Conservation (phyloP, 2,888 invertebrate genomes). For the Salticus scenicus region DNA sequence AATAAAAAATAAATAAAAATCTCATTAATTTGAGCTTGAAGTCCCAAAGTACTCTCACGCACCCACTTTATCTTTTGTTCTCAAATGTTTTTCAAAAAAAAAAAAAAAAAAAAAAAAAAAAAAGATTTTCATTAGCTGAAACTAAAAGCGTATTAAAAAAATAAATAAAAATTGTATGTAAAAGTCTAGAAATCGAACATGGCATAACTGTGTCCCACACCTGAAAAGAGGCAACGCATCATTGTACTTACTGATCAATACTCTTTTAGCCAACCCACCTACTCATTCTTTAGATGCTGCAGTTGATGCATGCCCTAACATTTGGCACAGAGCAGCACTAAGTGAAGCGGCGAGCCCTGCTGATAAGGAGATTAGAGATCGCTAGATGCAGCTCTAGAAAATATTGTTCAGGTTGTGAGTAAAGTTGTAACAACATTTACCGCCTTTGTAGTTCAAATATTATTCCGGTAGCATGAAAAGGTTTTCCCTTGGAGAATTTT, state of each 20-base stretch:
- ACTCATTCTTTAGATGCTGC: conserved; percentile 40
- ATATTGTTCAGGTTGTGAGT: background rate
- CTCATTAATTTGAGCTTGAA: too few species aligned
- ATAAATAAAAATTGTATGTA: background rate
- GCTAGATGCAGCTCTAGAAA: background rate
- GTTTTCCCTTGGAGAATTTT: too few species aligned
- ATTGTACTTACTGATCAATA: conserved; percentile 48
- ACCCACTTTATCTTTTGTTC: too few species aligned
- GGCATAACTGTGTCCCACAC: conserved; percentile 10
- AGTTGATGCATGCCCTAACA: conserved; percentile 19
- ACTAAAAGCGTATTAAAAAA: background rate
- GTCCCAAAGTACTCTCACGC: too few species aligned
- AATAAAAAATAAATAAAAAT: too few species aligned
- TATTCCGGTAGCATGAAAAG: too few species aligned
- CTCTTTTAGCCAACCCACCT: conserved; percentile 31
- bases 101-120: background rate
- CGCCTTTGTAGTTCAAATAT: too few species aligned
- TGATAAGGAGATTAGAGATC: background rate
- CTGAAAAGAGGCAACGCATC: conserved; percentile 28
- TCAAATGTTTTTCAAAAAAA: too few species aligned
- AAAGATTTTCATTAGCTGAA: background rate
- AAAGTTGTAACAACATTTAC: background rate
- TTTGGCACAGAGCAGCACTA: background rate
- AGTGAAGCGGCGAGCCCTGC: background rate
- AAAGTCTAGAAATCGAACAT: background rate